Evolutionary conservation across 2,797 vertebrate genomes (phyloP).

Genomic region (Pangasius macronema): DNA sequence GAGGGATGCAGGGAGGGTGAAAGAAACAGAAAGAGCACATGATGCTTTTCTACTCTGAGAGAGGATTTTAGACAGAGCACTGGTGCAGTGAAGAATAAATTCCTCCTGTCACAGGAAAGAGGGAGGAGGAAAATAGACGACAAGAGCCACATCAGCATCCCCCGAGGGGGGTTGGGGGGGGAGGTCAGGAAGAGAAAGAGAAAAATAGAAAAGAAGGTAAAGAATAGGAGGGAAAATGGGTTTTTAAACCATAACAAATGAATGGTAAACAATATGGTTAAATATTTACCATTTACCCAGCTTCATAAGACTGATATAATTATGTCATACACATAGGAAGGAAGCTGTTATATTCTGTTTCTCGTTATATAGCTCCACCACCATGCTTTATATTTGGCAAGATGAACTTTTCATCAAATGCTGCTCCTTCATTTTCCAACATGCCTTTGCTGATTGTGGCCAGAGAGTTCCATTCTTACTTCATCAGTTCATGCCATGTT

Average conservation of each 20-base stretch:
- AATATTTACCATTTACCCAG: neutral
- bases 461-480: neutral
- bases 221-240: neutral
- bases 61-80: neutral
- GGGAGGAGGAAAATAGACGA: conserved; percentile 4
- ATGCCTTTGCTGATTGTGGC: neutral
- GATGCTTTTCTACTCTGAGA: conserved; percentile 8
- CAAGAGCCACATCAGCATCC: neutral
- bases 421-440: neutral
- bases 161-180: too few species aligned
- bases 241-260: neutral
- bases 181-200: neutral
- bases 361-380: neutral
- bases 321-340: neutral
- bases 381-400: neutral
- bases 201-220: neutral
- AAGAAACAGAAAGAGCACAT: neutral
- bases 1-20: conserved; percentile 6
- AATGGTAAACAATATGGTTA: too few species aligned
- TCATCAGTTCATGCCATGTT: neutral
- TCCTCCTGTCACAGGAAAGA: neutral
- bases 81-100: neutral
- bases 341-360: neutral
- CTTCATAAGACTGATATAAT: neutral
- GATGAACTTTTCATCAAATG: neutral